These are phyloP conservation scores for Polypedilum pembai DNA, from an alignment of 1,140 invertebrate species.

Conservation along the genomic window DNA sequence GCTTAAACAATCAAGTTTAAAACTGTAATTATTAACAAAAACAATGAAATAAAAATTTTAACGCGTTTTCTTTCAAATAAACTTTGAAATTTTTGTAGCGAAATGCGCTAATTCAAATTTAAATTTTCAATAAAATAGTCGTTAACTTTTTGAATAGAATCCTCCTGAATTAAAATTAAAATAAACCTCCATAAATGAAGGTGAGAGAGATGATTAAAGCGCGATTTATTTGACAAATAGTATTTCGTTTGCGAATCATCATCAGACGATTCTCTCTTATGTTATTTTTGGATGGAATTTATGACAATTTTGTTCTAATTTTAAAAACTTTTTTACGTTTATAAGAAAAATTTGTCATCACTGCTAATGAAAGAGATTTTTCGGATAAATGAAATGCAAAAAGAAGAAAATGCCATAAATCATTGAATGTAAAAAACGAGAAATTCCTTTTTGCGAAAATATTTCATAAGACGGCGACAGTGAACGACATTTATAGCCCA, in stretches of 20 bases:
- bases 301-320: neutral
- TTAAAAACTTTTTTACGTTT: neutral
- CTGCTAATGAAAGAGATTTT: neutral
- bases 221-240: neutral
- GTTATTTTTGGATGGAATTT: constrained; percentile 4
- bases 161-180: too few relatives aligned
- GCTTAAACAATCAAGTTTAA: too few relatives aligned
- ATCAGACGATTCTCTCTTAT: neutral
- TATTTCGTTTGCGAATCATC: neutral
- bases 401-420: neutral
- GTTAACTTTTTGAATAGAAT: too few relatives aligned
- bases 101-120: too few relatives aligned
- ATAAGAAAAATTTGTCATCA: neutral
- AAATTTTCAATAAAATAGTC: too few relatives aligned
- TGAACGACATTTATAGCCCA: too few relatives aligned
- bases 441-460: neutral
- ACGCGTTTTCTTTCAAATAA: too few relatives aligned
- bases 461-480: neutral
- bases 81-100: too few relatives aligned
- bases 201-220: neutral
- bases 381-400: neutral
- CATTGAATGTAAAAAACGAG: neutral
- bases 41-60: too few relatives aligned
- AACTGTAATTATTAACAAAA: too few relatives aligned
- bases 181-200: neutral